Base-by-base conservation (phyloP, 2,113 vertebrate species). In the Sapayoa aenigma region DNA sequence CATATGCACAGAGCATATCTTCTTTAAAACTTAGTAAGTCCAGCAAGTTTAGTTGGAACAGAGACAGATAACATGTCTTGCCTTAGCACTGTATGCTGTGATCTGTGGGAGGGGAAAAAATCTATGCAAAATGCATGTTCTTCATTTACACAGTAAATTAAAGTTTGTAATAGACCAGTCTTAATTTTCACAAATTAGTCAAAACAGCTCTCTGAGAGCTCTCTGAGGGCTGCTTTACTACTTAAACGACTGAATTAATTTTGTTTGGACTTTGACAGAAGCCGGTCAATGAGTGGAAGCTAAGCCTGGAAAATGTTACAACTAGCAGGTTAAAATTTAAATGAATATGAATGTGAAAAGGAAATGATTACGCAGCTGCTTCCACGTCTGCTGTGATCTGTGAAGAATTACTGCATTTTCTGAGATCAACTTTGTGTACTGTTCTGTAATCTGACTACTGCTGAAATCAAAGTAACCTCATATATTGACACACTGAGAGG, bases 401-500 rank as follows among this genome's bases (percentile, higher is more conserved):
- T 92, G 82, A 94, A 74, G 52, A 95, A 60, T 65, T 41, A 60
- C 35, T 83, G 52, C 47, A 42, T 88, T 88, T 93, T 80, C 14
- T 55, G 71, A 75, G 23, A 74, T 79, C 46, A 68, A 60, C 21
- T 86, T 86, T 89, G 56, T 89, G 76, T 92, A 20, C 65, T 78
- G 77, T 87, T 96, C 59, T 12, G 44, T 90, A 81, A 93, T 67
- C 44, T 84, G 49, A 90, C n/a, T 73, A 28, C 89, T 84, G 31
- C 84, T 93, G 79, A 95, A 95, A 95, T 88, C 47, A 52, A 92
- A 67, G 21, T 84, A 71, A 66, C 78, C 31, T 92, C 67, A 35
- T 86, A 11, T 71, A 72, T 76, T 95, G 90, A 86, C 56, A n/a
- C 25, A 9, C 9, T 81, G 68, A 84, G 90, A 55, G 92, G 59